Conservation (phyloP, 2,888 invertebrate species). For the Colletes collaris region DNA sequence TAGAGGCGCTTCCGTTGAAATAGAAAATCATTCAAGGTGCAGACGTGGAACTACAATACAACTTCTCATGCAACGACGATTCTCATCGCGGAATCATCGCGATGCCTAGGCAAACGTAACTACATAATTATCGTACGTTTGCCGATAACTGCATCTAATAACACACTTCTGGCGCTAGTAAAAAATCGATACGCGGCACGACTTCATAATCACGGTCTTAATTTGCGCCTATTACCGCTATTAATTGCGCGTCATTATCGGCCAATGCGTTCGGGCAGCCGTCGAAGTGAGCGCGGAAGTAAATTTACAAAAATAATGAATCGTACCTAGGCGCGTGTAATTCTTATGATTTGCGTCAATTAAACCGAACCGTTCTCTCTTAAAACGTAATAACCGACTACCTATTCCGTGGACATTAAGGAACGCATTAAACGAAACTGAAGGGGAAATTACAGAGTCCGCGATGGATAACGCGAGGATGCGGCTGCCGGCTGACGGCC, state of each 20-base stretch:
- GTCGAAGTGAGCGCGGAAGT: neutral
- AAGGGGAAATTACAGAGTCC: slow-evolving; percentile 20
- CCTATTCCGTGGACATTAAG: slow-evolving; percentile 2
- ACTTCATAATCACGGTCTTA: slow-evolving; percentile 37
- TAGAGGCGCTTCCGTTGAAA: too few species aligned
- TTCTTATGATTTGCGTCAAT: slow-evolving; percentile 44
- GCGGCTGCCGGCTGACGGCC: neutral
- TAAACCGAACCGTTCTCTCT: slow-evolving; percentile 21
- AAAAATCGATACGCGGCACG: neutral
- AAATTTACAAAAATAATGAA: slow-evolving; percentile 6
- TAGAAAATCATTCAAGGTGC: slow-evolving; percentile 1
- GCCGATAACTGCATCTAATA: slow-evolving; percentile 51
- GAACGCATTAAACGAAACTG: slow-evolving; percentile 25
- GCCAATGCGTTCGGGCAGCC: neutral
- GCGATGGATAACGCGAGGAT: slow-evolving; percentile 6
- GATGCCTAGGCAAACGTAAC: slow-evolving; percentile 2
- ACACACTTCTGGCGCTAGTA: neutral
- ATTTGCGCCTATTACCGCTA: slow-evolving; percentile 17
- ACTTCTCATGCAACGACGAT: neutral
- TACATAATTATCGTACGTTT: slow-evolving; percentile 31
- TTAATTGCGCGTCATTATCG: slow-evolving; percentile 41
- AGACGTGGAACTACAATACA: neutral
- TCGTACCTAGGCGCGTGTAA: slow-evolving; percentile 15
- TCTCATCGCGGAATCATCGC: slow-evolving; percentile 1
- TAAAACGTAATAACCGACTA: slow-evolving; percentile 13